Conservation (phyloP, 1,140 invertebrate species). For the Tyrophagus putrescentiae region DNA sequence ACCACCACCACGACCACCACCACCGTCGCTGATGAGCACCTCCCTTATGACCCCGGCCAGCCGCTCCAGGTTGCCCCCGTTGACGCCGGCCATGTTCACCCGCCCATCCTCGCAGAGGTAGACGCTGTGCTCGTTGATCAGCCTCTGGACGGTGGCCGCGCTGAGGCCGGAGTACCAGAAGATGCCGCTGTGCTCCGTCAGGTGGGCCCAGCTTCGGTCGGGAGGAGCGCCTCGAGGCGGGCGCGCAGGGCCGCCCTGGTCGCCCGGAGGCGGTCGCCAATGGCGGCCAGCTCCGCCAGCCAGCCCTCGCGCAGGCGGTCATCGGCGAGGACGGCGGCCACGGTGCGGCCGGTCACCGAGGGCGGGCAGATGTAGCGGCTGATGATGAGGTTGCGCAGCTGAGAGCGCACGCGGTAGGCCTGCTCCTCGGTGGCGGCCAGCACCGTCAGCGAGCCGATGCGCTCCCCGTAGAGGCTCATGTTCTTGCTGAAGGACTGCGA, state of each 20-base stretch:
- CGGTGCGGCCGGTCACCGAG: not conserved
- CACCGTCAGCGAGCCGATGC: constrained; percentile 10
- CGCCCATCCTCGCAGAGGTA: constrained; percentile 15
- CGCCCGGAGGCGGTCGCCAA: not conserved
- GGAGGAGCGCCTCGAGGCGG: not conserved
- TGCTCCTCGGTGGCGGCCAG: not conserved
- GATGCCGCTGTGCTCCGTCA: constrained; percentile 12
- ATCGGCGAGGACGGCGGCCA: not conserved
- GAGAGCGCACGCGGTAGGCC: constrained; percentile 11
- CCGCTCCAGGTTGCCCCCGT: not conserved
- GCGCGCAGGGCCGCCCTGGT: not conserved
- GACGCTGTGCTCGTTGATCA: constrained; percentile 12
- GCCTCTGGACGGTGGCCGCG: not conserved
- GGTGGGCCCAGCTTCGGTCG: not conserved
- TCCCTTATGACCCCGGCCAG: not conserved
- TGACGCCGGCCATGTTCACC: constrained; percentile 7
- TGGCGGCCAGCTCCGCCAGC: not conserved
- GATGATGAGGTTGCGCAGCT: constrained; percentile 11
- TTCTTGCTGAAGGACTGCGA: constrained; percentile 96
- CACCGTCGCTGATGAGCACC: not conserved
- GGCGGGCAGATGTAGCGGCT: constrained; percentile 9
- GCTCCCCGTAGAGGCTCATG: constrained; percentile 70
- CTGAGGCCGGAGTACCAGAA: constrained; percentile 10
- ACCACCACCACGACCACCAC: too few relatives aligned
- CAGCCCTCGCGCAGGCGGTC: not conserved